phyloP scores from a whole-genome alignment of 2,888 invertebrate genomes.

The Pinctada fucata region DNA sequence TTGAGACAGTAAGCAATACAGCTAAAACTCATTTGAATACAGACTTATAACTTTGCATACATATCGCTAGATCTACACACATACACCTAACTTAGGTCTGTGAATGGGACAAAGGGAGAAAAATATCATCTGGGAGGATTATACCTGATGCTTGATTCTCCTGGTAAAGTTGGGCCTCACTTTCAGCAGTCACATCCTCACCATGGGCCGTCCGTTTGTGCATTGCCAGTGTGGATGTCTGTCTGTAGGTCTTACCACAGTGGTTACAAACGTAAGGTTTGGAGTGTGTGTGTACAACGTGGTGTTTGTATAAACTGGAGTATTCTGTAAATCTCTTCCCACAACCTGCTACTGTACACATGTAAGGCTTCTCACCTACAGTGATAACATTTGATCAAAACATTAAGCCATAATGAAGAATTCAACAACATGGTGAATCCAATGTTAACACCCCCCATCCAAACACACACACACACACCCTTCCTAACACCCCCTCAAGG shows the following conservation, averaged over 20 bases:
- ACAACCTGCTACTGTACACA: conserved; percentile 82
- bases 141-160: conserved; percentile 32
- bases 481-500: too few relatives aligned
- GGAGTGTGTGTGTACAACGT: conserved; percentile 81
- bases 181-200: conserved; percentile 65
- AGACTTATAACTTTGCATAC: too few relatives aligned
- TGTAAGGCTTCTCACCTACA: conserved; percentile 82
- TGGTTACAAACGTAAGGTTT: conserved; percentile 81
- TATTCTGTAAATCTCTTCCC: conserved; percentile 84
- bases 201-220: conserved; percentile 82
- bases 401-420: too few relatives aligned
- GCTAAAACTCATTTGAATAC: too few relatives aligned
- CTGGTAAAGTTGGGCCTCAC: conserved; percentile 60
- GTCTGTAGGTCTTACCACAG: conserved; percentile 82
- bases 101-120: too few relatives aligned
- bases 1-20: too few relatives aligned
- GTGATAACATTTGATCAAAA: neutral
- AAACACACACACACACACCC: too few relatives aligned
- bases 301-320: conserved; percentile 84
- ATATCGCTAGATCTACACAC: too few relatives aligned
- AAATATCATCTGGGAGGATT: neutral
- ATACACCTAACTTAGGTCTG: too few relatives aligned
- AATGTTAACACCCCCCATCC: too few relatives aligned
- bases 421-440: too few relatives aligned
- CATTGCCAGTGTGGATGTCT: conserved; percentile 81